Percentiles rank a stretch among this genome's conserved stretches.
These are phyloP conservation scores for Hirtodrosophila cameraria DNA, from an alignment of 2,888 invertebrate genomes.

Conservation along the genomic window DNA sequence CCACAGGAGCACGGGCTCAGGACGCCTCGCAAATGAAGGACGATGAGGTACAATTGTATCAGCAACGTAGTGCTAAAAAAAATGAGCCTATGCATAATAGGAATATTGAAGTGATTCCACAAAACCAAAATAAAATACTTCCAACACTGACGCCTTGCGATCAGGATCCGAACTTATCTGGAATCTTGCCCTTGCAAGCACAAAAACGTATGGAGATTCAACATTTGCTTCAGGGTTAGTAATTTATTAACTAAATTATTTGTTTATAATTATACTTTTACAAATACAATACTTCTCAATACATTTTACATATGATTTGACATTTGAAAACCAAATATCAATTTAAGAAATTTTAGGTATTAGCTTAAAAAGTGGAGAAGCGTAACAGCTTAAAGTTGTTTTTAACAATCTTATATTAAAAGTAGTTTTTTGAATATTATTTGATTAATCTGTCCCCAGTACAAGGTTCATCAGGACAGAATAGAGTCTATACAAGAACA, in stretches of 20 bases:
- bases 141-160: constrained; percentile 17
- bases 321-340: no score
- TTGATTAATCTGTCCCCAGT: no score
- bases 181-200: constrained; percentile 17
- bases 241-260: neutral
- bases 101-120: constrained; percentile 27
- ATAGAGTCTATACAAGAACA: no score
- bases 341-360: no score
- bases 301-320: no score
- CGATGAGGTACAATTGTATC: constrained; percentile 63
- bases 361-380: no score
- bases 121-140: constrained; percentile 27
- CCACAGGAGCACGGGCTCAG: neutral
- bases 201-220: constrained; percentile 83
- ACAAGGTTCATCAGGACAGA: no score
- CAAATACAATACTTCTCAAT: no score
- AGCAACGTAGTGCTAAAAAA: constrained; percentile 39
- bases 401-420: no score
- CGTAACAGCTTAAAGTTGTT: no score
- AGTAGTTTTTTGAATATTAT: no score
- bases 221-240: constrained; percentile 89
- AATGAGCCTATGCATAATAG: constrained; percentile 28
- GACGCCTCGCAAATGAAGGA: constrained; percentile 27
- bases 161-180: constrained; percentile 31
- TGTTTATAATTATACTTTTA: no score